Conservation (phyloP, 2,113 vertebrate species). For the Callipepla californica region DNA sequence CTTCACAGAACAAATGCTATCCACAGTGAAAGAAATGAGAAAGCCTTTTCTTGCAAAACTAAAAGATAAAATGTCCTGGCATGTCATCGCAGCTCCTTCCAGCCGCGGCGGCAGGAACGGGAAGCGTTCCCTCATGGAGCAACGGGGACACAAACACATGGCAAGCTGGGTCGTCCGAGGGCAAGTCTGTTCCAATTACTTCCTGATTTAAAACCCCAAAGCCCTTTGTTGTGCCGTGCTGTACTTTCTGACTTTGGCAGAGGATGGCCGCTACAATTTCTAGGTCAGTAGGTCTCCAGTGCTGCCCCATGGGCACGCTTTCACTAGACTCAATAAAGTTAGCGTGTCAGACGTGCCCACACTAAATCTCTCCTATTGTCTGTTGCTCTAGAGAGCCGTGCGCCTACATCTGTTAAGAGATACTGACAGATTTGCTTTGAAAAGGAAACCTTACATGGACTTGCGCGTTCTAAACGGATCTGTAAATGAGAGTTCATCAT, state of each 20-base stretch:
- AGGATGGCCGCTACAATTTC: not conserved
- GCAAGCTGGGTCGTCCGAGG: not conserved
- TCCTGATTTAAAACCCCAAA: conserved; percentile 50
- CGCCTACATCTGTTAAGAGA: not conserved
- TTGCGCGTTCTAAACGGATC: not conserved
- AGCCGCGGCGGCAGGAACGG: not conserved
- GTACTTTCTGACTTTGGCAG: conserved; percentile 53
- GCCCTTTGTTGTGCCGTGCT: conserved; percentile 16
- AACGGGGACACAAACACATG: not conserved
- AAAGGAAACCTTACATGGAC: not conserved
- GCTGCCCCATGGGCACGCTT: not conserved
- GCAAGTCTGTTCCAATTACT: conserved; percentile 58
- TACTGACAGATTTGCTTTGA: not conserved
- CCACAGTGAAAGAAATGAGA: not conserved
- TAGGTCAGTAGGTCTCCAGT: conserved; percentile 51
- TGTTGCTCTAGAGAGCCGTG: not conserved
- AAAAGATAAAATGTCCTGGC: conserved; percentile 39
- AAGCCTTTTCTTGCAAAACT: not conserved
- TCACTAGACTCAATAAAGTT: not conserved
- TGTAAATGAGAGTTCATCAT: not conserved
- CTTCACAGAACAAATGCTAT: not conserved
- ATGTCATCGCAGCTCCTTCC: not conserved
- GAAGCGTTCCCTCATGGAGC: not conserved
- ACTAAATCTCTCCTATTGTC: not conserved
- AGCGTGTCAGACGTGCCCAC: not conserved